Evolutionary conservation across 23 tunicate genomes (phyloP).

Genomic region (Oikopleura albicans): DNA sequence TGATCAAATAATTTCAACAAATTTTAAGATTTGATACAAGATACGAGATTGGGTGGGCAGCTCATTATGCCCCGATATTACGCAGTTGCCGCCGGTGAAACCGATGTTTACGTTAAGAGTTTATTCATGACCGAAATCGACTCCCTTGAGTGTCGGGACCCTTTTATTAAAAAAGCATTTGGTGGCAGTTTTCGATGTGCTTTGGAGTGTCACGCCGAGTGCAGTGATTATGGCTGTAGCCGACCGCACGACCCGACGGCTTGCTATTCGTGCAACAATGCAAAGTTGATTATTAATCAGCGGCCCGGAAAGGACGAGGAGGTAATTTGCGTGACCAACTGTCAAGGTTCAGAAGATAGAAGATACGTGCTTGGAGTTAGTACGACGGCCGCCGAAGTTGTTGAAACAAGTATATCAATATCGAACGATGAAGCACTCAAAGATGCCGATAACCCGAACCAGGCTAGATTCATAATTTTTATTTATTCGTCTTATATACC

Average conservation of each 20-base stretch:
- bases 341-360: background rate
- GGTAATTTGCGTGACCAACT: background rate
- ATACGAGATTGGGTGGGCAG: background rate
- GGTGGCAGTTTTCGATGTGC: background rate
- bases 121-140: background rate
- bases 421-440: background rate
- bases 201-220: background rate
- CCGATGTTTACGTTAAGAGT: background rate
- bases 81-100: background rate
- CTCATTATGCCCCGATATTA: background rate
- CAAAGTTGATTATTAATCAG: background rate
- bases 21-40: background rate
- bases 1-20: too few species aligned
- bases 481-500: too few species aligned
- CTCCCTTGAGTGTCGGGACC: background rate
- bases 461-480: too few species aligned
- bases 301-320: background rate
- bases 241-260: background rate
- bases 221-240: background rate
- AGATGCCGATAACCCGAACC: background rate
- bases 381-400: too few species aligned
- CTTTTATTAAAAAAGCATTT: background rate
- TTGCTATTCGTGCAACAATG: background rate
- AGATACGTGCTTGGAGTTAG: background rate
- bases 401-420: background rate